These are phyloP conservation scores for Agrotis exclamationis DNA, from an alignment of 2,888 invertebrate species.

Conservation along the genomic window DNA sequence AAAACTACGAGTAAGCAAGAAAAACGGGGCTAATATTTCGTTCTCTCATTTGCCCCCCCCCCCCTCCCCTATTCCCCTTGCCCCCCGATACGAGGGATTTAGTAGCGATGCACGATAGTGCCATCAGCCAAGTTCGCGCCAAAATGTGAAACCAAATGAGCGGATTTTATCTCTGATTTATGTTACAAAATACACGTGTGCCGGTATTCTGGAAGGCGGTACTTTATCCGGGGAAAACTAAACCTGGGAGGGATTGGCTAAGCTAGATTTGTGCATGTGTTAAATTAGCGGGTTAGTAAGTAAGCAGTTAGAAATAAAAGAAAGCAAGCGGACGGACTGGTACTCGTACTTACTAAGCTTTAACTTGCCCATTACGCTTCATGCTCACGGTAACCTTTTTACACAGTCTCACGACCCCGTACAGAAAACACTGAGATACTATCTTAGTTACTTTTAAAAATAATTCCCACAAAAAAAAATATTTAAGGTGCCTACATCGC, in stretches of 20 bases:
- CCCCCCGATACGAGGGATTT: slow-evolving; percentile 29
- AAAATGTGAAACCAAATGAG: slow-evolving; percentile 49
- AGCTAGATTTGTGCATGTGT: not conserved
- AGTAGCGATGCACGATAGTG: slow-evolving; percentile 53
- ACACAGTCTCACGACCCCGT: too few relatives aligned
- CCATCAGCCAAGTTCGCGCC: slow-evolving; percentile 39
- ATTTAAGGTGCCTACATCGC: too few relatives aligned
- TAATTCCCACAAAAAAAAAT: too few relatives aligned
- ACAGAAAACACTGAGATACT: too few relatives aligned
- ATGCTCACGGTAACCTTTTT: too few relatives aligned
- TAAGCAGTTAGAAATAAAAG: not conserved
- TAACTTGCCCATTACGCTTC: too few relatives aligned
- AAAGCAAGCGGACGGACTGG: too few relatives aligned
- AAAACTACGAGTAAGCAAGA: slow-evolving; percentile 7
- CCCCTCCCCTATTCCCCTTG: too few relatives aligned
- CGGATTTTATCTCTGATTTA: slow-evolving; percentile 57
- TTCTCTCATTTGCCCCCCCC: slow-evolving; percentile 7
- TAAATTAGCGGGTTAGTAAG: too few relatives aligned
- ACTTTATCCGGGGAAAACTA: slow-evolving; percentile 11
- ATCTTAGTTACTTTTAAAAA: too few relatives aligned
- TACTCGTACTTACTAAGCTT: too few relatives aligned
- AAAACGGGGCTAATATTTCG: slow-evolving; percentile 26
- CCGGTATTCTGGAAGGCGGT: not conserved
- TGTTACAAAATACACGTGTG: slow-evolving; percentile 24
- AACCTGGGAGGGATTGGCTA: not conserved